Evolutionary conservation across 2,888 invertebrate genomes (phyloP).

Genomic region (Eupithecia tripunctaria): DNA sequence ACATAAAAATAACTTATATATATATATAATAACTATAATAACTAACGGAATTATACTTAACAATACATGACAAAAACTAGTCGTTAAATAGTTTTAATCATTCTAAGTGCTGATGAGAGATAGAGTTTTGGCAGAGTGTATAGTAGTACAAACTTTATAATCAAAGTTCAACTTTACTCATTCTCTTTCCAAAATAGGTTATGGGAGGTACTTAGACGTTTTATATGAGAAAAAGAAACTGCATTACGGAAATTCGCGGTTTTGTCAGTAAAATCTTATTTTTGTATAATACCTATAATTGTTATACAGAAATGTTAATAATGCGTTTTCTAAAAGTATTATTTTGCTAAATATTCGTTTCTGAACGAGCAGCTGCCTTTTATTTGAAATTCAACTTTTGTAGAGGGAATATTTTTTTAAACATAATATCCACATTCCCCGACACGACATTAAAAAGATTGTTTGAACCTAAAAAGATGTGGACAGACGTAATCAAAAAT

Average conservation of each 20-base stretch:
- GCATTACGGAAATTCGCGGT: not conserved
- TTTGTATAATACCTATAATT: not conserved
- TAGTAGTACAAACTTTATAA: too few relatives aligned
- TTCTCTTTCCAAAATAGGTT: too few relatives aligned
- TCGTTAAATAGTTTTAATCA: too few relatives aligned
- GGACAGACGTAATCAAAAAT: not conserved
- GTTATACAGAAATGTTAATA: not conserved
- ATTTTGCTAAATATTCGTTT: slow-evolving; percentile 1
- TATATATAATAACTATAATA: too few relatives aligned
- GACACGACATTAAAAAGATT: slow-evolving; percentile 4
- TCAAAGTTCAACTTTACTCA: too few relatives aligned
- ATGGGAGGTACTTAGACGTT: too few relatives aligned
- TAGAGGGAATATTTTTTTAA: slow-evolving; percentile 9
- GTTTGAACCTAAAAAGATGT: not conserved
- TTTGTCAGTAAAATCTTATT: not conserved
- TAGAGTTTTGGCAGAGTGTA: too few relatives aligned
- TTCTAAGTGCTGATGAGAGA: too few relatives aligned
- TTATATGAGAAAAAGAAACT: not conserved
- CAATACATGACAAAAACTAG: too few relatives aligned
- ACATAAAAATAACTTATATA: too few relatives aligned
- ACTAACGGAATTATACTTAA: too few relatives aligned
- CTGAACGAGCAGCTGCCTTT: slow-evolving; percentile 1
- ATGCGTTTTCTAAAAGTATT: not conserved
- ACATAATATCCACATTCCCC: not conserved
- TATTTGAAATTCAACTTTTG: slow-evolving; percentile 13